Base-by-base conservation (phyloP, 2,888 invertebrate species). In the Xylocampa areola region DNA sequence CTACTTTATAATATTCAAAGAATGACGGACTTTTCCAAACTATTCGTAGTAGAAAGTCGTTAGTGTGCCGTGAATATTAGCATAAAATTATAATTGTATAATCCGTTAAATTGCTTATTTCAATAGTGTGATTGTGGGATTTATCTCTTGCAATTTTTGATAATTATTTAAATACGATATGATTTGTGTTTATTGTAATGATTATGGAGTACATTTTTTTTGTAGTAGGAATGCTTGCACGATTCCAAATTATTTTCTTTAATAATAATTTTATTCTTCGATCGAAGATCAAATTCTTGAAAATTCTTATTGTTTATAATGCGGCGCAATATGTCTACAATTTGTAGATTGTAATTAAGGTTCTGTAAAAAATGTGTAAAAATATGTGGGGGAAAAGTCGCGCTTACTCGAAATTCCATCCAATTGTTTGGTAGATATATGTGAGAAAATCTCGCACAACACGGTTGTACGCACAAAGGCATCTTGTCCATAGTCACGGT, bases 401-500 rank as follows among this genome's bases (percentile, higher is more conserved):
- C 16, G 36, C 33, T 37, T 61, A 6, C 40, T 60, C 48, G 36
- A 63, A 49, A 60, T 60, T 60, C 27, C 36, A 54, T 33, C 19
- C 11, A 19, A 41, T 16, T 44, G 32, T 55, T 44, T 49, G 19
- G 8, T 44, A 27, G 36, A 36, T n/a, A n/a, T 43, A 48, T 66
- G 53, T 66, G 68, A 52, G 61, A 69, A 66, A 65, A 44, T 52
- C 51, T 60, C 43, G 41, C 37, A 41, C 30, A 40, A 55, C 53
- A 54, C 49, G 64, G 54, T 50, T 45, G 27, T 51, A 53, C 59
- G 47, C 47, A 66, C 53, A 57, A 51, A 57, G 57, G 36, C 47
- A 40, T 27, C 58, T 45, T 43, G 45, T 54, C 40, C 57, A 55
- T 59, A 70, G 61, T 71, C 77, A 79, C 77, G 73, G 65, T 60